These are phyloP conservation scores for Selenia dentaria DNA, from an alignment of 2,888 invertebrate genomes.

Conservation along the genomic window DNA sequence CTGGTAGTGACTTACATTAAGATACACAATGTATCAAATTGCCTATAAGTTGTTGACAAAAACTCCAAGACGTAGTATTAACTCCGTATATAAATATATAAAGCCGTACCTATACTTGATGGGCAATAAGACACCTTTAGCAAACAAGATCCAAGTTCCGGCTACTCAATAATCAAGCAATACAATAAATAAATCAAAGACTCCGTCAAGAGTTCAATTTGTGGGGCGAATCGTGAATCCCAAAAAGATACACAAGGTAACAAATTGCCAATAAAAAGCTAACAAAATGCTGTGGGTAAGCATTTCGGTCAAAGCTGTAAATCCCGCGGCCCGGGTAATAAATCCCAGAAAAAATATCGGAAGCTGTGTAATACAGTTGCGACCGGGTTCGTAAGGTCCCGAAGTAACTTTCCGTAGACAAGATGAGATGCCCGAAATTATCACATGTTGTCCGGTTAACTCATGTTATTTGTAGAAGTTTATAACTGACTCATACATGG, in stretches of 20 bases:
- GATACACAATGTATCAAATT: too few species aligned
- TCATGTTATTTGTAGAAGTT: too few species aligned
- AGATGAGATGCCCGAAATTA: background rate
- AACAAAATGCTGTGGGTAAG: constrained; percentile 78
- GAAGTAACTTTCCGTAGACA: constrained; percentile 14
- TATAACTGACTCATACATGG: too few species aligned
- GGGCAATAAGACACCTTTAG: too few species aligned
- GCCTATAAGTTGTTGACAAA: too few species aligned
- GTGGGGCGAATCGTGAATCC: constrained; percentile 62
- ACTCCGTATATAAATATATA: too few species aligned
- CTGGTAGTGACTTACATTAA: too few species aligned
- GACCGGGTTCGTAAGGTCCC: constrained; percentile 34
- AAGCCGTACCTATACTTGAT: too few species aligned
- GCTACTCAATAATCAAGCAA: constrained; percentile 21
- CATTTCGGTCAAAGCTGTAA: constrained; percentile 80
- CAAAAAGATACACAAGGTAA: constrained; percentile 78
- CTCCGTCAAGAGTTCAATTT: constrained; percentile 57
- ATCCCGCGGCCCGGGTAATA: constrained; percentile 68
- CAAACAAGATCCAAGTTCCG: constrained; percentile 1
- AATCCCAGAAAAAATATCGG: constrained; percentile 76
- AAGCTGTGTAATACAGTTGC: constrained; percentile 72
- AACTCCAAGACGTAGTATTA: too few species aligned
- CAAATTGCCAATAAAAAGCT: constrained; percentile 81
- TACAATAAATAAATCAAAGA: constrained; percentile 39
- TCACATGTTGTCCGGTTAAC: too few species aligned